phyloP scores from a whole-genome alignment of 2,888 invertebrate species.

The Nebria salina region DNA sequence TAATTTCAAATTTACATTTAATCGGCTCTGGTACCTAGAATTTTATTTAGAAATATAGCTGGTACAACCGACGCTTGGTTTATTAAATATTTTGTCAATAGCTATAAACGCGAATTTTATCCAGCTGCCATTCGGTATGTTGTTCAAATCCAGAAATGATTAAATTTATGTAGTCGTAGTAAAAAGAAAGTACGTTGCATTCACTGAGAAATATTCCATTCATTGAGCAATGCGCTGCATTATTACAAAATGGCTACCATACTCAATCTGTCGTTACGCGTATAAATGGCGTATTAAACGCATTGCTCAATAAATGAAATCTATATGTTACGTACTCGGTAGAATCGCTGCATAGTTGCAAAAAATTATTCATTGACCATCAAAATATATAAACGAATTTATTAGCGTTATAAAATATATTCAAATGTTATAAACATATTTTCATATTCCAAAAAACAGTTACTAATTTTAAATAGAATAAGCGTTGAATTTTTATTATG shows the following conservation, averaged over 20 bases:
- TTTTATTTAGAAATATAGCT: not conserved
- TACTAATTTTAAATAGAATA: no score
- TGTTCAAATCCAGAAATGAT: slow-evolving; percentile 28
- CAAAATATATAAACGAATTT: not conserved
- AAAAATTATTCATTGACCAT: not conserved
- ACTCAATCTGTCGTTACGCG: no score
- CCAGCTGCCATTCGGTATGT: slow-evolving; percentile 37
- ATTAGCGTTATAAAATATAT: no score
- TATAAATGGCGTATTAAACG: no score
- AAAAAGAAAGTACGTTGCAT: not conserved
- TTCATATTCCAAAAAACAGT: no score
- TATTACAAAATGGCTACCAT: no score
- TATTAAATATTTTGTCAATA: slow-evolving; percentile 39
- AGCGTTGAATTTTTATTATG: no score
- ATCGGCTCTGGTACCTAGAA: no score
- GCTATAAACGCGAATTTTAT: slow-evolving; percentile 23
- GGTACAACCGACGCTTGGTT: not conserved
- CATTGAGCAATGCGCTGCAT: not conserved
- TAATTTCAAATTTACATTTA: no score
- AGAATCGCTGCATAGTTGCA: not conserved
- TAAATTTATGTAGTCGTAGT: slow-evolving; percentile 9
- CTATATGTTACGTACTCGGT: not conserved
- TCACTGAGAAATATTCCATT: not conserved
- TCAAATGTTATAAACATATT: no score
- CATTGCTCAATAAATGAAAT: not conserved